Percentiles rank a stretch among this genome's conserved stretches.
These are phyloP conservation scores for Tetrax tetrax DNA, from an alignment of 2,113 vertebrate genomes.

Conservation along the genomic window DNA sequence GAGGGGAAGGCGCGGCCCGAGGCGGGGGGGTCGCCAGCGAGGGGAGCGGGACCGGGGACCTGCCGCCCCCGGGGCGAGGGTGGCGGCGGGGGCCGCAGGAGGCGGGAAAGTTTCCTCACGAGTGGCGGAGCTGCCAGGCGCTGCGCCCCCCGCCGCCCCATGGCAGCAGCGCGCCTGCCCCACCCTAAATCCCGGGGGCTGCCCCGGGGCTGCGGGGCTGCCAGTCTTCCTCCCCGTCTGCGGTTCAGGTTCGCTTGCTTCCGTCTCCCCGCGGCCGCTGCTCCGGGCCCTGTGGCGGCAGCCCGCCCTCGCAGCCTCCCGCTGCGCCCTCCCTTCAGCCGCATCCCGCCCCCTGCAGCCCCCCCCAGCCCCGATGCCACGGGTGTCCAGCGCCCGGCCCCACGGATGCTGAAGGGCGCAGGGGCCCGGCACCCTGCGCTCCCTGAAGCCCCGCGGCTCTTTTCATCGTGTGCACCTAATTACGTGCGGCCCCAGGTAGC, in stretches of 20 bases:
- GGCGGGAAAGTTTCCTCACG: background rate
- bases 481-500: background rate
- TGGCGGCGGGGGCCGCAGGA: background rate
- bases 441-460: background rate
- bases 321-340: too few relatives aligned
- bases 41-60: background rate
- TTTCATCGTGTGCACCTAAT: fast-evolving
- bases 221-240: too few relatives aligned
- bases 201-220: background rate
- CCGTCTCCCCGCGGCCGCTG: too few relatives aligned
- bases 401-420: background rate
- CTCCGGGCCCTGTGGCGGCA: background rate
- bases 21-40: background rate
- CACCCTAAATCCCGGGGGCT: background rate
- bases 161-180: background rate
- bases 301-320: background rate
- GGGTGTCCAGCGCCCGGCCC: background rate
- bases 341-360: background rate
- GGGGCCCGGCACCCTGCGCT: too few relatives aligned
- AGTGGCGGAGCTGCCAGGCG: background rate
- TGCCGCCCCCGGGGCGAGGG: background rate
- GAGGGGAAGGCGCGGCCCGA: background rate
- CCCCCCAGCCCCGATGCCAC: background rate
- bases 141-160: background rate
- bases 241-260: too few relatives aligned